Conservation (phyloP, 2,888 invertebrate species). For the Masnerella sp. region DNA sequence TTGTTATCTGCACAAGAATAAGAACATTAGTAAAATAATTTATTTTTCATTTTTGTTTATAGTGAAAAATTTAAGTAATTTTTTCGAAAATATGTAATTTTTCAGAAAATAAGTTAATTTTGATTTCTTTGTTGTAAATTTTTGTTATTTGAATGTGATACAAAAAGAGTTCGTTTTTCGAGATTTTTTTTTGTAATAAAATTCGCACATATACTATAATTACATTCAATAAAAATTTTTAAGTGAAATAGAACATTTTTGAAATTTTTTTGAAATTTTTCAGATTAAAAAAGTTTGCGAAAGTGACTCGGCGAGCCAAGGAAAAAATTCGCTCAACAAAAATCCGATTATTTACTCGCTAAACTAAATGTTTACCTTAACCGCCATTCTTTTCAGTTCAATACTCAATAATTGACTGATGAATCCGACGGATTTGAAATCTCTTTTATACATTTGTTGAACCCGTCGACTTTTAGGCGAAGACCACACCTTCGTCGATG, state of each 20-base stretch:
- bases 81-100: too few relatives aligned
- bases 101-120: too few relatives aligned
- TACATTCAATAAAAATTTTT: too few relatives aligned
- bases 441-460: slow-evolving; percentile 39
- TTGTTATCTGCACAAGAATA: slow-evolving; percentile 17
- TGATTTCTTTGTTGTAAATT: too few relatives aligned
- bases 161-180: too few relatives aligned
- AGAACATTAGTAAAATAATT: not conserved
- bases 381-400: slow-evolving; percentile 32
- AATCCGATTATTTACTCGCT: not conserved
- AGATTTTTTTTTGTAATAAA: too few relatives aligned
- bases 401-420: slow-evolving; percentile 42
- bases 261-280: too few relatives aligned
- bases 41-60: too few relatives aligned
- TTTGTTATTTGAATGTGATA: too few relatives aligned
- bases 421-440: slow-evolving; percentile 30
- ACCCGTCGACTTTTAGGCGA: slow-evolving; percentile 24
- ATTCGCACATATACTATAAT: too few relatives aligned
- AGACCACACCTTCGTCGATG: slow-evolving; percentile 35
- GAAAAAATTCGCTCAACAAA: not conserved
- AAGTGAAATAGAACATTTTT: too few relatives aligned
- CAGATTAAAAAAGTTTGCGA: not conserved
- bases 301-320: not conserved
- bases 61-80: too few relatives aligned
- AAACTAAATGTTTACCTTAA: slow-evolving; percentile 29